Evolutionary conservation across 2,888 invertebrate species (phyloP).

Genomic region (Cyrtodaria siliqua): DNA sequence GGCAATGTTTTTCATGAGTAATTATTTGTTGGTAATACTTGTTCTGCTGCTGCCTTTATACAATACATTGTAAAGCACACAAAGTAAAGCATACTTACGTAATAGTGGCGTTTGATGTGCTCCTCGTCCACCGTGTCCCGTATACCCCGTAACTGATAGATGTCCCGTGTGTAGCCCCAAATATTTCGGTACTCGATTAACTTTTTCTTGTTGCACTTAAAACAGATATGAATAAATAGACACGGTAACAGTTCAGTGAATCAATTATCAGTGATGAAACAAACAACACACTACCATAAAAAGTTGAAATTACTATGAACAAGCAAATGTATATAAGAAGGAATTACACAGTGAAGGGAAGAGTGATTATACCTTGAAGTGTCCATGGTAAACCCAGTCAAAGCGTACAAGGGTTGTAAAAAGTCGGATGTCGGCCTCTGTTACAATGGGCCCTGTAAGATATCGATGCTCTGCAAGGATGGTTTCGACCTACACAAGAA

Average conservation of each 20-base stretch:
- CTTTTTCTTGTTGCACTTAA: constrained; percentile 81
- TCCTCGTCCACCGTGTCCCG: constrained; percentile 79
- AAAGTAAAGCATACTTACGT: constrained; percentile 69
- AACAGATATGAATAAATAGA: constrained; percentile 4
- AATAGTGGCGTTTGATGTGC: constrained; percentile 81
- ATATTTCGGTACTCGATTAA: constrained; percentile 82
- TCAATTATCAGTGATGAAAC: too few relatives aligned
- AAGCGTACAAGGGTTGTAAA: constrained; percentile 83
- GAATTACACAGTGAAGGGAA: too few relatives aligned
- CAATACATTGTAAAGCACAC: too few relatives aligned
- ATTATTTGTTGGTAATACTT: too few relatives aligned
- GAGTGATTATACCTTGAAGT: constrained; percentile 85
- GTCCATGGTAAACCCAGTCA: constrained; percentile 82
- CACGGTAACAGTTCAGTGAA: too few relatives aligned
- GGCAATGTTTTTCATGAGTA: too few relatives aligned
- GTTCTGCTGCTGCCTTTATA: too few relatives aligned
- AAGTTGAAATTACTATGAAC: too few relatives aligned
- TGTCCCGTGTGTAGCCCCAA: constrained; percentile 80
- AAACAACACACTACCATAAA: too few relatives aligned
- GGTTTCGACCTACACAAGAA: constrained; percentile 75
- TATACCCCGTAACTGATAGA: constrained; percentile 81
- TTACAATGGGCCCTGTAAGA: constrained; percentile 77
- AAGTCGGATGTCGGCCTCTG: constrained; percentile 83
- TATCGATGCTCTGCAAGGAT: constrained; percentile 79
- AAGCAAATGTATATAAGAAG: too few relatives aligned